Conservation (phyloP, 2,113 vertebrate species). For the Nycticryphes semicollaris region DNA sequence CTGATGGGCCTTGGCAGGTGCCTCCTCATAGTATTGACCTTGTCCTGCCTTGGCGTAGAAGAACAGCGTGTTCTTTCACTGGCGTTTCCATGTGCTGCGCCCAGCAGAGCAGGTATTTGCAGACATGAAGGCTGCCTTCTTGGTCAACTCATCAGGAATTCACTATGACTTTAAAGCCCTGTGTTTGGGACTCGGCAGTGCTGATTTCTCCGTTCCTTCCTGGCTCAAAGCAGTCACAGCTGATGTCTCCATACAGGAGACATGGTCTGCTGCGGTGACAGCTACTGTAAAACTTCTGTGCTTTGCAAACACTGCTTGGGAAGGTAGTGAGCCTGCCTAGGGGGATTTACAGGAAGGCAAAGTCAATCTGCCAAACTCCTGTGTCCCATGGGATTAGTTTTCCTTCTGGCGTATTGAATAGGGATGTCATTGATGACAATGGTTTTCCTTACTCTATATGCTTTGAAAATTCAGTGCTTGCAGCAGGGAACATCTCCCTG, state of each 20-base stretch:
- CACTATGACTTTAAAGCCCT: not conserved
- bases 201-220: not conserved
- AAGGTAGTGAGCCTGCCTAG: not conserved
- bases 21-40: not conserved
- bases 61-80: not conserved
- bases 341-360: not conserved
- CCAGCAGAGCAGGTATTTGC: not conserved
- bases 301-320: not conserved
- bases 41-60: not conserved
- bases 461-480: not conserved
- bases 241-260: not conserved
- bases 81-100: rapidly evolving
- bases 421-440: not conserved
- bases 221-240: not conserved
- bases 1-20: not conserved
- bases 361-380: not conserved
- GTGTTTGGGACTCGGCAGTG: not conserved
- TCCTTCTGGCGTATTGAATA: not conserved
- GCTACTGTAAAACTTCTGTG: not conserved
- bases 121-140: not conserved
- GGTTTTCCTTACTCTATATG: not conserved
- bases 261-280: not conserved
- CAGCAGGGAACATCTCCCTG: not conserved
- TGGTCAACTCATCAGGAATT: not conserved
- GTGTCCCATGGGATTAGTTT: not conserved